phyloP scores from a whole-genome alignment of 2,888 invertebrate genomes.

The Nemapogon koenigi region DNA sequence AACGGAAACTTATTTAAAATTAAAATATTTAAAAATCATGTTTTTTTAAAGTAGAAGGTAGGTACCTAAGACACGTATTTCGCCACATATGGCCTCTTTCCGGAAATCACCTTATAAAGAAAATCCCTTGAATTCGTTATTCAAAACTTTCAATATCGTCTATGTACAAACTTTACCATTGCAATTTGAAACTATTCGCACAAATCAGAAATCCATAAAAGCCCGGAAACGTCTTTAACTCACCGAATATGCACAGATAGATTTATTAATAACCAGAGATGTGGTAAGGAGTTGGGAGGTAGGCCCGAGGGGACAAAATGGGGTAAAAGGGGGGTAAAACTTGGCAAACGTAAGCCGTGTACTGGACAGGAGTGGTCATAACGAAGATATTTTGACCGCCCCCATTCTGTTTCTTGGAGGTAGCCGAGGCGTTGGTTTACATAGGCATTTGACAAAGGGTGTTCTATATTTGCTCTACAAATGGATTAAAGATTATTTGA shows the following conservation, averaged over 20 bases:
- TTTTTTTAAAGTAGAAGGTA: too few relatives aligned
- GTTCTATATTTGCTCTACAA: constrained; percentile 32
- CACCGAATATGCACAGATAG: constrained; percentile 54
- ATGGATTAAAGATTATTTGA: constrained; percentile 29
- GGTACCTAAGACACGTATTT: too few relatives aligned
- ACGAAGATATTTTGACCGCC: constrained; percentile 64
- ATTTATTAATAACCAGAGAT: constrained; percentile 52
- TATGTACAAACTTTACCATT: too few relatives aligned
- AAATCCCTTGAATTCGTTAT: too few relatives aligned
- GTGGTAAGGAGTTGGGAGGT: constrained; percentile 22
- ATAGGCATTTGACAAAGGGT: constrained; percentile 33
- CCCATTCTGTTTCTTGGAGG: constrained; percentile 58
- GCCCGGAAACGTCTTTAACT: constrained; percentile 33
- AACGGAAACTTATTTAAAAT: too few relatives aligned
- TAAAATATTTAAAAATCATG: too few relatives aligned
- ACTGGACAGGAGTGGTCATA: constrained; percentile 62
- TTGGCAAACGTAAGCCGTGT: constrained; percentile 59
- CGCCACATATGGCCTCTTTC: too few relatives aligned
- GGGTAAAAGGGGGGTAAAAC: constrained; percentile 30
- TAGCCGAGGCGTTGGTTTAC: constrained; percentile 27
- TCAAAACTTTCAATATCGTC: too few relatives aligned
- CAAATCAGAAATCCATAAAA: too few relatives aligned
- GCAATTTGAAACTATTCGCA: too few relatives aligned
- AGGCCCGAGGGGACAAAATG: constrained; percentile 33
- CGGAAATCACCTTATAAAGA: too few relatives aligned